Percentiles rank a stretch among this genome's conserved stretches.
These are phyloP conservation scores for Lasiurus cinereus DNA, from an alignment of 2,113 vertebrate genomes.

Conservation along the genomic window DNA sequence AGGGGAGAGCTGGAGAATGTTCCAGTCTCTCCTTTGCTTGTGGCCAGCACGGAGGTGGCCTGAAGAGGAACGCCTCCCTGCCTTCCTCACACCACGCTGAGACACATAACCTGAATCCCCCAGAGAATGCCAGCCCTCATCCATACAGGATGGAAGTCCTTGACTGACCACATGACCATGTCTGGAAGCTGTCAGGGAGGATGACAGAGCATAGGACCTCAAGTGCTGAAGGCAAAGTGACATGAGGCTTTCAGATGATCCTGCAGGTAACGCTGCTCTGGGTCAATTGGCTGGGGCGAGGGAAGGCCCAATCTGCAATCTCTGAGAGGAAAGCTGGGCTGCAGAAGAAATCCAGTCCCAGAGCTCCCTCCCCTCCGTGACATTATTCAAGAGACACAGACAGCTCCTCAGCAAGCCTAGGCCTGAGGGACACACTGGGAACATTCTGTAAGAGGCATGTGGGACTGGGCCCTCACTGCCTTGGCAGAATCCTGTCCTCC, in stretches of 20 bases:
- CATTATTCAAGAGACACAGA: background rate
- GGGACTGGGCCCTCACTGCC: background rate
- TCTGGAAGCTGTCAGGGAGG: conserved; percentile 40
- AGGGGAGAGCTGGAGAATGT: background rate
- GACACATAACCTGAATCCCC: background rate
- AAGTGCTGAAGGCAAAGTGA: background rate
- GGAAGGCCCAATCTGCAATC: background rate
- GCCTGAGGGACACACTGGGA: background rate
- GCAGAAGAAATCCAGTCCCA: background rate
- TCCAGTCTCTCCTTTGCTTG: background rate
- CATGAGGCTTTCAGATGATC: background rate
- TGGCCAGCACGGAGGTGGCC: background rate
- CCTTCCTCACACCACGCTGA: background rate
- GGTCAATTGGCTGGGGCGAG: background rate
- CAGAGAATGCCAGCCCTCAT: background rate
- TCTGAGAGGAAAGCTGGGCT: background rate
- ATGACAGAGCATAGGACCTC: background rate
- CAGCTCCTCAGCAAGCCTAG: background rate
- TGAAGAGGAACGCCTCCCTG: background rate
- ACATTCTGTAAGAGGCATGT: background rate
- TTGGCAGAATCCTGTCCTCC: background rate
- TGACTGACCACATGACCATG: background rate
- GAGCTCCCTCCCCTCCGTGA: background rate
- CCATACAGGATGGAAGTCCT: background rate
- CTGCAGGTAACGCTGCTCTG: background rate